These are phyloP conservation scores for Melinaea marsaeus DNA, from an alignment of 2,888 invertebrate genomes.

Conservation along the genomic window DNA sequence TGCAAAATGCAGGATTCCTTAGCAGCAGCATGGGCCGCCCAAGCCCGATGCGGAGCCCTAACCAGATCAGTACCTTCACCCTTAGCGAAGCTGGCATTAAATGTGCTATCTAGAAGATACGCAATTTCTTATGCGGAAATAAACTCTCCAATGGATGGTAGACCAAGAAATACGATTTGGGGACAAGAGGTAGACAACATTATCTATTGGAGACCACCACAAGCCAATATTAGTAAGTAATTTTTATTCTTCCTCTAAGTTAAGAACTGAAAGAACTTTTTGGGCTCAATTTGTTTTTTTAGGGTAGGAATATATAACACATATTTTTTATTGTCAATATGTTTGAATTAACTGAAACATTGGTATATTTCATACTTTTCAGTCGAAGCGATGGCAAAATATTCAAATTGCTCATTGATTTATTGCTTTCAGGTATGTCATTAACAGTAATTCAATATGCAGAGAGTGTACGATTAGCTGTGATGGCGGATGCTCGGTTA, in stretches of 20 bases:
- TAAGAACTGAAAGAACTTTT: too few species aligned
- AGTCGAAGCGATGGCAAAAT: too few species aligned
- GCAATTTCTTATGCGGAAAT: constrained; percentile 82
- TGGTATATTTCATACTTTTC: too few species aligned
- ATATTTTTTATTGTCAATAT: too few species aligned
- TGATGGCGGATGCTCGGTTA: constrained; percentile 85
- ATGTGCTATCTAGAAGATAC: constrained; percentile 81
- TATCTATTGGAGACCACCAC: constrained; percentile 85
- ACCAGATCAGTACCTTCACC: constrained; percentile 81
- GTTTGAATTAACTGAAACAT: too few species aligned
- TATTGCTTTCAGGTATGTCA: constrained; percentile 80
- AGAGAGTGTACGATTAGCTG: constrained; percentile 80
- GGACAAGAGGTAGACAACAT: constrained; percentile 81
- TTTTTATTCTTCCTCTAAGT: too few species aligned
- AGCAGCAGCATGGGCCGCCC: constrained; percentile 73
- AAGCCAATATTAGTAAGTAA: constrained; percentile 85
- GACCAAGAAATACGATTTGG: constrained; percentile 77
- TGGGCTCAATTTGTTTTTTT: too few species aligned
- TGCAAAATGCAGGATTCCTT: constrained; percentile 71
- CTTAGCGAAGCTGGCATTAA: constrained; percentile 71
- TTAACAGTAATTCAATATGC: constrained; percentile 84
- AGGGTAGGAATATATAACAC: too few species aligned
- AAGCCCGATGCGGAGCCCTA: constrained; percentile 74
- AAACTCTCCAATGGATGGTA: constrained; percentile 55
- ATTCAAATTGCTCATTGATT: background rate